Evolutionary conservation across 2,113 vertebrate genomes (phyloP).

Genomic region (Sisor rabdophorus): DNA sequence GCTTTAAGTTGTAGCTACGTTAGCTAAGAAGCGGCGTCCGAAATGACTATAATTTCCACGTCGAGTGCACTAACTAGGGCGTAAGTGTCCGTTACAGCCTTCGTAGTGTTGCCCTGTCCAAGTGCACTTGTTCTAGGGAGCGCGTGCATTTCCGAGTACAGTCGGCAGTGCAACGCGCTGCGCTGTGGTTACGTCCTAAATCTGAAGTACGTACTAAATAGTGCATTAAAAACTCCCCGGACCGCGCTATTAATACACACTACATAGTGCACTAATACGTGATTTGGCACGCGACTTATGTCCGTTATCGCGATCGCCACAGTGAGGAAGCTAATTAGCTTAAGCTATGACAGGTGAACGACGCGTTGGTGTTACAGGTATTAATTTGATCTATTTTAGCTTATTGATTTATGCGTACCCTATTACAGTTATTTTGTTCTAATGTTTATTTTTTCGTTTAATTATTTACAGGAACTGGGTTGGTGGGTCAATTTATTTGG

Average conservation of each 20-base stretch:
- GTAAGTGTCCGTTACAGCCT: neutral
- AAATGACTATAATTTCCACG: neutral
- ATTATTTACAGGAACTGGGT: neutral
- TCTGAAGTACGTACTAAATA: neutral
- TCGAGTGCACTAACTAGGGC: constrained; percentile 7
- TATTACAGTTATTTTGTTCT: neutral
- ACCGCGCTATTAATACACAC: neutral
- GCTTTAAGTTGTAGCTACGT: neutral
- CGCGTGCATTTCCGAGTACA: neutral
- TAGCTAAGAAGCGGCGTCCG: neutral
- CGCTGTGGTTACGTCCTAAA: neutral
- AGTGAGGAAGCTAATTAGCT: neutral
- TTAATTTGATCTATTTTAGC: neutral
- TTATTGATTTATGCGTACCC: neutral
- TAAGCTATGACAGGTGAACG: neutral
- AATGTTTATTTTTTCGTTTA: neutral
- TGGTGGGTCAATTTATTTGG: neutral
- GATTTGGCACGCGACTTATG: neutral
- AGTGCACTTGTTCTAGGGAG: neutral
- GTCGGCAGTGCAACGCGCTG: neutral
- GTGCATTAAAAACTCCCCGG: accelerated
- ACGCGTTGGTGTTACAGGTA: neutral
- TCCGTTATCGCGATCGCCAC: too few relatives aligned
- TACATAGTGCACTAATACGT: neutral
- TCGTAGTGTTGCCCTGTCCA: too few relatives aligned